Evolutionary conservation across 2,888 invertebrate species (phyloP).

Genomic region (Epinotia nisella): DNA sequence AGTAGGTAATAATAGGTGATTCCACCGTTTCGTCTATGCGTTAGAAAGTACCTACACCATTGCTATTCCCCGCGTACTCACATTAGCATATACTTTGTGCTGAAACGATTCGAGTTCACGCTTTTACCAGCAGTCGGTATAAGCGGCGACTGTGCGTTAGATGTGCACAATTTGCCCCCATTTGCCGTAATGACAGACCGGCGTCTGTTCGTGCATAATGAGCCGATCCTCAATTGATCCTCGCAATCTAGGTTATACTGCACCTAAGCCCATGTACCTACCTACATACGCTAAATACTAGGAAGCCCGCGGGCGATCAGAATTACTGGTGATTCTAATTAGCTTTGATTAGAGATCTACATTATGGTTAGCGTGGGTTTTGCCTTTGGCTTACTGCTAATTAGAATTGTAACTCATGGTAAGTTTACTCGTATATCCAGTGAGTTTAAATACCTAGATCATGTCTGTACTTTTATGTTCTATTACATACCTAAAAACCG

Average conservation of each 20-base stretch:
- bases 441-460: not conserved
- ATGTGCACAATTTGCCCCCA: constrained; percentile 82
- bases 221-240: constrained; percentile 77
- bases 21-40: constrained; percentile 7
- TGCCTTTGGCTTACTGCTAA: constrained; percentile 21
- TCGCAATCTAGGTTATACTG: constrained; percentile 48
- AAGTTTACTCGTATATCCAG: not conserved
- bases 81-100: constrained; percentile 67
- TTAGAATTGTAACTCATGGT: constrained; percentile 19
- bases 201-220: constrained; percentile 73
- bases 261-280: constrained; percentile 30
- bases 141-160: constrained; percentile 72
- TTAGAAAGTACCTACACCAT: constrained; percentile 35
- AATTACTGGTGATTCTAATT: constrained; percentile 42
- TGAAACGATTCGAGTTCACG: constrained; percentile 67
- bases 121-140: constrained; percentile 72
- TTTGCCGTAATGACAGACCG: constrained; percentile 82
- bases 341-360: constrained; percentile 38
- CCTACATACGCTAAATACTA: constrained; percentile 41
- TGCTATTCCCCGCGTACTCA: constrained; percentile 45
- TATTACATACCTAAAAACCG: too few species aligned
- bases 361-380: constrained; percentile 24
- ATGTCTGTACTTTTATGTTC: not conserved
- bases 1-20: not conserved
- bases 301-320: constrained; percentile 38